A percentile compares a stretch with the other conserved stretches of the same genome.
Conservation (phyloP, 1,140 invertebrate genomes). For the Neodiprion fabricii region DNA sequence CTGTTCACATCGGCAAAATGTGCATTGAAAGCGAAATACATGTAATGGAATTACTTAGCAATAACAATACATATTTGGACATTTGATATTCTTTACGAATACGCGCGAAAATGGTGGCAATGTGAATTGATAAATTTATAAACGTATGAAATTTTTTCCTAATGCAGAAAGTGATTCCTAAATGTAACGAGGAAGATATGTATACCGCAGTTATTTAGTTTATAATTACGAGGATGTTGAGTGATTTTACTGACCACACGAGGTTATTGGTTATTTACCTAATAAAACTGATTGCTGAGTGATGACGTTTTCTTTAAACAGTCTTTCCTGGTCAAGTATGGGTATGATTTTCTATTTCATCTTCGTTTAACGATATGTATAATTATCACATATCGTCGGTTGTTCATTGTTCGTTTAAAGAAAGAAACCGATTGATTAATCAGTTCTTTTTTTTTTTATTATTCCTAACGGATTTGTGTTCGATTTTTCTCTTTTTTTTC, state of each 20-base stretch:
- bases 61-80: neutral
- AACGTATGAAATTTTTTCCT: neutral
- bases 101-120: neutral
- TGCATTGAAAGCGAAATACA: neutral
- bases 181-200: neutral
- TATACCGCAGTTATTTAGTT: slow-evolving; percentile 7
- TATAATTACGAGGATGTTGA: slow-evolving; percentile 8
- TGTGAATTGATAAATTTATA: neutral
- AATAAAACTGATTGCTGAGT: neutral
- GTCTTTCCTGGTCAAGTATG: neutral
- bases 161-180: slow-evolving; percentile 2
- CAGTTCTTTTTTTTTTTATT: neutral
- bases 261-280: neutral
- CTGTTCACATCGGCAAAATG: neutral
- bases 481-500: neutral
- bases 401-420: neutral
- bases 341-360: neutral
- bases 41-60: slow-evolving; percentile 1
- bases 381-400: neutral
- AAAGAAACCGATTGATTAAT: neutral
- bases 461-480: neutral
- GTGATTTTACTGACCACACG: neutral
- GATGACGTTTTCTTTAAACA: neutral
- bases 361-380: neutral
- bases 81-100: slow-evolving; percentile 1